Percentiles rank a stretch among this genome's conserved stretches.
Evolutionary conservation across 2,888 invertebrate genomes (phyloP).

Genomic region (Plebejus argus): DNA sequence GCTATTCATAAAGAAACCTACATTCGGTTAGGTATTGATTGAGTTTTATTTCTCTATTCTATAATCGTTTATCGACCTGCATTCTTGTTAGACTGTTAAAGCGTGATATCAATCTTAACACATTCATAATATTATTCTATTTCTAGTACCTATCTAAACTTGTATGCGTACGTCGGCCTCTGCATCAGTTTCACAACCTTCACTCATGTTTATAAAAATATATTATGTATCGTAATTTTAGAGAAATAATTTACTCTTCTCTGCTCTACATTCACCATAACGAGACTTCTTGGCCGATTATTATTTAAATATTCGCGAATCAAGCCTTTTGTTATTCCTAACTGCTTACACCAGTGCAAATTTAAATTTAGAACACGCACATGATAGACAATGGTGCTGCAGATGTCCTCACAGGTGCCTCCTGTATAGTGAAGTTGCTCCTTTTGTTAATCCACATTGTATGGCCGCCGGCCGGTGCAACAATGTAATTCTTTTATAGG

Average conservation of each 20-base stretch:
- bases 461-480: neutral
- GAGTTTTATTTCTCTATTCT: neutral
- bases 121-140: too few species aligned
- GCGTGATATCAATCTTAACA: too few species aligned
- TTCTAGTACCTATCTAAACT: too few species aligned
- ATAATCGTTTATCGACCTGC: neutral
- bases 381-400: neutral
- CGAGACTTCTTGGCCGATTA: too few species aligned
- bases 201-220: too few species aligned
- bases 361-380: conserved; percentile 6
- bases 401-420: neutral
- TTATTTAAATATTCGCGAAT: too few species aligned
- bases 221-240: too few species aligned
- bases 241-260: too few species aligned
- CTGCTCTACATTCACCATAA: too few species aligned
- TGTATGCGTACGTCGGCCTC: too few species aligned
- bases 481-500: neutral
- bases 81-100: too few species aligned
- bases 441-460: neutral
- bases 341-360: neutral
- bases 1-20: neutral
- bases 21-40: neutral
- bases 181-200: too few species aligned
- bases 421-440: neutral
- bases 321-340: neutral